Percentiles rank a stretch among this genome's conserved stretches.
Conservation (phyloP, 2,797 vertebrate species). For the Poecile montanus region DNA sequence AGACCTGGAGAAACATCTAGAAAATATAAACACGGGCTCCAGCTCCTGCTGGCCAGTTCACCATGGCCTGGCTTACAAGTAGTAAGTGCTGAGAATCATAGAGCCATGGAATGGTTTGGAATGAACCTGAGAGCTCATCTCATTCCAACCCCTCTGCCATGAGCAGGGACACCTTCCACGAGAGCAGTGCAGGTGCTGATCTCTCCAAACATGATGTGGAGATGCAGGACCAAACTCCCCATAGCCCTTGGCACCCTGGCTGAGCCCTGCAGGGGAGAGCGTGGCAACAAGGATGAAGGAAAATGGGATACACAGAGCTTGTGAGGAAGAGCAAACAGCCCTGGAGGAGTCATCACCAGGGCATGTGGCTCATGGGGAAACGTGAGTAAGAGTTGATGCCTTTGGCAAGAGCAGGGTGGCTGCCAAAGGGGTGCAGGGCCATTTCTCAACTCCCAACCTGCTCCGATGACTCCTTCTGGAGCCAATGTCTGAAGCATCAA, state of each 20-base stretch:
- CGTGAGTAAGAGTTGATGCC: background rate
- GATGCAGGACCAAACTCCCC: background rate
- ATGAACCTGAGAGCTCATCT: background rate
- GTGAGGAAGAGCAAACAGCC: background rate
- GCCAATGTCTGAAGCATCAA: background rate
- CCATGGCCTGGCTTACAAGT: fast-evolving
- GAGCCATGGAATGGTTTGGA: background rate
- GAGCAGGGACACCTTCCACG: background rate
- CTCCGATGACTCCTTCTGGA: background rate
- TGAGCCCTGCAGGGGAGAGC: fast-evolving
- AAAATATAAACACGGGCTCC: background rate
- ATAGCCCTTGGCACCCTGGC: background rate
- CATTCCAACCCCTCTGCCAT: background rate
- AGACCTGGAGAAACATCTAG: background rate
- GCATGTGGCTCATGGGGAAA: background rate
- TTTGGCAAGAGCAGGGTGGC: fast-evolving
- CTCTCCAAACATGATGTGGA: fast-evolving
- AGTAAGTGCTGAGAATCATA: background rate
- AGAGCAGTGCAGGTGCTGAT: fast-evolving
- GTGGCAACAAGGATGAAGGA: background rate
- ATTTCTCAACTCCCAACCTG: background rate
- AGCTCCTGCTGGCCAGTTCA: background rate
- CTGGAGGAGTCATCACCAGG: background rate
- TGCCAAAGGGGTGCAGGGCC: background rate
- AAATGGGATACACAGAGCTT: background rate